Percentiles rank a stretch among this genome's conserved stretches.
Conservation (phyloP, 2,113 vertebrate genomes). For the Pyxicephalus adspersus region DNA sequence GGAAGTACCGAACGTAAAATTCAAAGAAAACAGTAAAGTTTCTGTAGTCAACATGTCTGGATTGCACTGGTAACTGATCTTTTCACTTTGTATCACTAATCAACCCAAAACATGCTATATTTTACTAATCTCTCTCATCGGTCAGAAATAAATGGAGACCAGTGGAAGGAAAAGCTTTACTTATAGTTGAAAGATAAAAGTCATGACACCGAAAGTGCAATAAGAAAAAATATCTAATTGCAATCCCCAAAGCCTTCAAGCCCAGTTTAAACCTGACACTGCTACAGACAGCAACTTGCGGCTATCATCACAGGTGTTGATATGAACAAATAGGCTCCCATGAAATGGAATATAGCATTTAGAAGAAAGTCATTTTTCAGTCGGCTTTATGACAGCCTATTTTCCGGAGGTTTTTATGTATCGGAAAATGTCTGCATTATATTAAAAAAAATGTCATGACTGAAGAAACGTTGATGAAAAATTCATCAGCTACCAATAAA, state of each 20-base stretch:
- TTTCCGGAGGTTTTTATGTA: not conserved
- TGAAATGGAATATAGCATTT: slow-evolving; percentile 40
- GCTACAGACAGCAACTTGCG: slow-evolving; percentile 28
- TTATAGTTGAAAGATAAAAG: slow-evolving; percentile 35
- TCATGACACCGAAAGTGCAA: not conserved
- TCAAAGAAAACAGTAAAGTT: not conserved
- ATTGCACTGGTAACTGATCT: not conserved
- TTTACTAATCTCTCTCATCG: slow-evolving; percentile 16
- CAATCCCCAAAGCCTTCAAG: slow-evolving; percentile 14
- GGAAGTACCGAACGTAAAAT: not conserved
- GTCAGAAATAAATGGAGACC: slow-evolving; percentile 12
- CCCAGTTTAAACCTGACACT: slow-evolving; percentile 20
- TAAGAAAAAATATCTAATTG: slow-evolving; percentile 40
- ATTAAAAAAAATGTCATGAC: slow-evolving; percentile 1
- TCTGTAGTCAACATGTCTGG: not conserved
- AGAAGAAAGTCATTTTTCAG: slow-evolving; percentile 41
- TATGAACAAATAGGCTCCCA: slow-evolving; percentile 40
- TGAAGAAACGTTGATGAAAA: not conserved
- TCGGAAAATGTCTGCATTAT: not conserved
- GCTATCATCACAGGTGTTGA: slow-evolving; percentile 50
- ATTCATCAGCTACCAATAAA: too few relatives aligned
- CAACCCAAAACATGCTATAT: not conserved
- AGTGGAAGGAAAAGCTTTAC: slow-evolving; percentile 17
- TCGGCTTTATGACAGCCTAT: not conserved
- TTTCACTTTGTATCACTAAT: not conserved